These are phyloP conservation scores for Drosophila albomicans DNA, from an alignment of 1,140 invertebrate genomes.

Conservation along the genomic window DNA sequence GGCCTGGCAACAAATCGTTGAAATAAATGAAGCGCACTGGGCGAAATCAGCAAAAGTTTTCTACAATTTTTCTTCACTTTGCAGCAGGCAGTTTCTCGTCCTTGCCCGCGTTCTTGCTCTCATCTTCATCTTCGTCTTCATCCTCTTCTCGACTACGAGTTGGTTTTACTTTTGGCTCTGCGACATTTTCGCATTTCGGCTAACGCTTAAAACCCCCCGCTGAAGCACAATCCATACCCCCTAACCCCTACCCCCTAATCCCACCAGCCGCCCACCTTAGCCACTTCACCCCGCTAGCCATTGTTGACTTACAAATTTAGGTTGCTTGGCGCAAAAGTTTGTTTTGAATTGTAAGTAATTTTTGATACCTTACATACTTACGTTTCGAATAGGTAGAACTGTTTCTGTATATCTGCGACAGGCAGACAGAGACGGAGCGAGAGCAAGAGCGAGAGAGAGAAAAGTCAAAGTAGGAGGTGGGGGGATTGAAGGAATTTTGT, in stretches of 20 bases:
- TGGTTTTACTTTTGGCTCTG: slow-evolving; percentile 66
- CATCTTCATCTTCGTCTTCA: neutral
- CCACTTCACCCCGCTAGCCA: slow-evolving; percentile 39
- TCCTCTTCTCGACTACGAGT: slow-evolving; percentile 28
- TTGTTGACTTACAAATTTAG: slow-evolving; percentile 82
- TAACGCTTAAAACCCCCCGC: slow-evolving; percentile 60
- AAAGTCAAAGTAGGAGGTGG: slow-evolving; percentile 13
- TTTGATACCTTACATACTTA: slow-evolving; percentile 73
- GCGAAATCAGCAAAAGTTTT: slow-evolving; percentile 82
- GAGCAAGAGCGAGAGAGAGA: neutral
- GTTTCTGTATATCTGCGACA: slow-evolving; percentile 32
- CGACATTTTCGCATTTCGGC: slow-evolving; percentile 79
- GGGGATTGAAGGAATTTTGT: slow-evolving; percentile 12
- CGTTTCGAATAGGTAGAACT: slow-evolving; percentile 52
- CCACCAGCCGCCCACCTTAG: neutral
- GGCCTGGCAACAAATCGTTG: slow-evolving; percentile 77
- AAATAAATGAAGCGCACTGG: slow-evolving; percentile 82
- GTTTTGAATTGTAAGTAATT: slow-evolving; percentile 83
- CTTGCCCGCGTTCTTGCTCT: neutral
- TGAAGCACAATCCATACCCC: neutral
- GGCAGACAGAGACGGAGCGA: slow-evolving; percentile 4
- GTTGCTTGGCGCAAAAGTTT: slow-evolving; percentile 78
- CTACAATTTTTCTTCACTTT: slow-evolving; percentile 81
- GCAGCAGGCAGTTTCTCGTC: slow-evolving; percentile 50
- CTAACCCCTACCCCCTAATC: too few species aligned